Evolutionary conservation across 1,140 invertebrate species (phyloP).

Genomic region (Chionoecetes opilio): DNA sequence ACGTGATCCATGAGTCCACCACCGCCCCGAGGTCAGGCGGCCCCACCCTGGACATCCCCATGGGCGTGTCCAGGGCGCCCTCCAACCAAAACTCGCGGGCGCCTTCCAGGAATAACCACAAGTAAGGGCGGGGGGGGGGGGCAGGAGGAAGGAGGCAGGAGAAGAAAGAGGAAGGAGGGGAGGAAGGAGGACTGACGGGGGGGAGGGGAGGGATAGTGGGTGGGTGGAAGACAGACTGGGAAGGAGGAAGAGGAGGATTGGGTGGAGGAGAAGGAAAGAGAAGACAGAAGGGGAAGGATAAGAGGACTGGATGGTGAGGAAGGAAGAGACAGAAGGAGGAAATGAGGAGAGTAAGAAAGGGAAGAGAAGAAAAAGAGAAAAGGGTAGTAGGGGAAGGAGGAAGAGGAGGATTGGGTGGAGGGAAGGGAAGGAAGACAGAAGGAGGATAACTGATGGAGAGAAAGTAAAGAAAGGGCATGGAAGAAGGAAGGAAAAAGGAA

Average conservation of each 20-base stretch:
- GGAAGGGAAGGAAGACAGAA: background rate
- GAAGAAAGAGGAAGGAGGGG: background rate
- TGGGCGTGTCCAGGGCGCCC: constrained; percentile 41
- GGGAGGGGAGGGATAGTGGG: background rate
- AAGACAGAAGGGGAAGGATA: background rate
- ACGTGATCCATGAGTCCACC: background rate
- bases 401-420: background rate
- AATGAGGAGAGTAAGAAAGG: too few species aligned
- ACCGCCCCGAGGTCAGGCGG: constrained; percentile 43
- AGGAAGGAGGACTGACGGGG: background rate
- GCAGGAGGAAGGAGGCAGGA: background rate
- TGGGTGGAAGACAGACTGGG: too few species aligned
- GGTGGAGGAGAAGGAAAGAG: too few species aligned
- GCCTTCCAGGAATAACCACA: constrained; percentile 54
- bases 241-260: too few species aligned
- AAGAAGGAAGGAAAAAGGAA: background rate
- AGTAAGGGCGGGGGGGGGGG: constrained; percentile 9
- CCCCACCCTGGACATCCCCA: constrained; percentile 57
- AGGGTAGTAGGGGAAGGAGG: background rate
- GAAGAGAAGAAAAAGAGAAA: too few species aligned
- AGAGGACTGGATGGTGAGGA: background rate
- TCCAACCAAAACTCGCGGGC: constrained; percentile 45
- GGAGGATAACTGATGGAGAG: background rate
- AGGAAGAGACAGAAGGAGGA: background rate
- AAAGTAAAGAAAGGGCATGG: background rate